Base-by-base conservation (phyloP, 2,797 vertebrate species). In the Scarus forsteni region DNA sequence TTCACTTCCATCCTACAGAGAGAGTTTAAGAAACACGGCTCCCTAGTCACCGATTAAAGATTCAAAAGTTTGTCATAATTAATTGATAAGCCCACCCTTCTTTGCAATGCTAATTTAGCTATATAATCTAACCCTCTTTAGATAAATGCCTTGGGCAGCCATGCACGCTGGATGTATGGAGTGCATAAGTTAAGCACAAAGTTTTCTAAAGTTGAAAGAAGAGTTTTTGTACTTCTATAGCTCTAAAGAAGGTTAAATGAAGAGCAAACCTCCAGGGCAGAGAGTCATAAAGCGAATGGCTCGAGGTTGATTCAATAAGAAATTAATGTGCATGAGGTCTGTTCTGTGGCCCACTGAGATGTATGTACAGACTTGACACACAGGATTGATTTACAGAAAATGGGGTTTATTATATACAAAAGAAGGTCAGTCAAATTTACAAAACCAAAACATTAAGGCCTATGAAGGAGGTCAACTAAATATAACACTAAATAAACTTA, bases 41-140 rank as follows among this genome's bases (percentile, higher is more conserved):
- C 11, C 45, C 49, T 54, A 38, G 27, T 54, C 40, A 15, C 11
- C 11, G 5, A 34, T 63, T 62, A 45, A 61, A 55, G 18, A 49
- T 56, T 27, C 13, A 65, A 53, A 58, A 42, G 18, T 36, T 10
- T 45, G 18, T 18, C 13, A 16, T 58, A 43, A 64, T 60, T 48
- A 57, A 66, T 53, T 10, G 27, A 57, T 66, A 16, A 13, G 15
- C 10, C 27, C 16, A 27, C 27, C 19, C 49, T 8, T 54, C 36
- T 70, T 62, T 66, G 16, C 15, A 40, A 45, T 59, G 18, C 38
- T 36, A 63, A 75, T 71, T 14, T 60, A 8, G 7, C 40, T 35
- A 14, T 53, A 42, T 8, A 16, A 45, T 63, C 34, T 9, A 71
- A 9, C 36, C 43, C 8, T 56, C 8, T 18, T 11, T 19, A 44